phyloP scores from a whole-genome alignment of 2,888 invertebrate species.

The Mimumesa dahlbomi region DNA sequence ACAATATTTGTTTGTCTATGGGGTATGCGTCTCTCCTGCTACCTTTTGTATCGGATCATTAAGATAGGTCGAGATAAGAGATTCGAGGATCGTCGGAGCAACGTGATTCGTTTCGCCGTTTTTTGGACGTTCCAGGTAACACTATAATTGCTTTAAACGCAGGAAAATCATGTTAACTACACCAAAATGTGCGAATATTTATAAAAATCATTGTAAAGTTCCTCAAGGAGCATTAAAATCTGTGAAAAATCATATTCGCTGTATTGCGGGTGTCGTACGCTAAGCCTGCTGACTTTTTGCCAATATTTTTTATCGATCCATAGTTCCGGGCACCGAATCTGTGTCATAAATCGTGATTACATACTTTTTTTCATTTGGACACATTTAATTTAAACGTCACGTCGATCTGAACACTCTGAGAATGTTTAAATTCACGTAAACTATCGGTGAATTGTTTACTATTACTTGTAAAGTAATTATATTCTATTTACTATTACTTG shows the following conservation, averaged over 20 bases:
- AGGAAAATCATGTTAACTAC: no score
- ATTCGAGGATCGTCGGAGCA: conserved; percentile 93
- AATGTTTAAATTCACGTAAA: no score
- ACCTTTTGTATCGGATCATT: conserved; percentile 93
- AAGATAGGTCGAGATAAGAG: conserved; percentile 95
- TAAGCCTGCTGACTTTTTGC: background rate
- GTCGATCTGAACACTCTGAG: no score
- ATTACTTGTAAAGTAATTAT: no score
- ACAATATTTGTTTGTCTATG: conserved; percentile 93
- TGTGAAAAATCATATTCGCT: background rate
- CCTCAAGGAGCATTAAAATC: background rate
- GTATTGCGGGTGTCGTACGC: background rate
- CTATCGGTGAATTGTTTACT: no score
- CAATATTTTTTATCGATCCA: background rate
- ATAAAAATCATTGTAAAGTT: background rate
- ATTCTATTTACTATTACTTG: no score
- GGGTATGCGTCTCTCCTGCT: conserved; percentile 93
- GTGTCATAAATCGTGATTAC: background rate
- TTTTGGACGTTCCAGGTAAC: conserved; percentile 96
- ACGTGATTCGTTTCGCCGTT: conserved; percentile 92
- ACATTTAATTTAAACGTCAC: no score
- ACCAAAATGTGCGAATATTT: no score
- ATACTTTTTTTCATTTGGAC: no score
- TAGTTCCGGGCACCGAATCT: background rate
- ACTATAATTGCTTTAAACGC: no score